Evolutionary conservation across 1,140 invertebrate species (phyloP), one percentile per base, ranked within the genome.

Genomic region (Ooceraea biroi): DNA sequence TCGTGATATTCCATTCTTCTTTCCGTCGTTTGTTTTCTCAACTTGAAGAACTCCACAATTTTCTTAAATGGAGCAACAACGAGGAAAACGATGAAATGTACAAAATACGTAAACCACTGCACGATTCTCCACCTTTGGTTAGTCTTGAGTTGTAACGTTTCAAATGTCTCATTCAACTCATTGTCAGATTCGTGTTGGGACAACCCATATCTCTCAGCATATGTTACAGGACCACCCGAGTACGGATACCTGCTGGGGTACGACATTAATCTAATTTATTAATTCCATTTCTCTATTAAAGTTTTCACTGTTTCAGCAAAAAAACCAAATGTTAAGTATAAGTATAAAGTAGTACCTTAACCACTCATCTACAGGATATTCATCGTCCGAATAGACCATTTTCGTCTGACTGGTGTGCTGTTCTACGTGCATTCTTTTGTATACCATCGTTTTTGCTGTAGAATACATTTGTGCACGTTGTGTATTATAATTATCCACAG

Each of bases 131-230:
- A 86, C 65, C 63, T 87, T 80, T 85, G 57, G 17, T 55, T 78
- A 61, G 58, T 66, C 19, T 66, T 86, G 14, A 66, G 25, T 19
- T 48, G 82, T 60, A 84, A 84, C 36, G 77, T 17, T 46, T 68
- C 48, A 12, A 90, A 44, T 7, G 84, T 83, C 11, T 93, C 90
- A 27, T 93, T 90, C 12, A 92, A 69, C 69, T 94, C 92, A 14
- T 84, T 82, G 60, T 93, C 91, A 11, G 93, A 94, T 78, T 94
- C 91, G n/a, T 87, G 30, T 58, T 86, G 55, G 19, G 68, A 74
- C n/a, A 65, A 44, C 30, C 77, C 58, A 76, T 69, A 83, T 71
- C 78, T 88, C 14, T 68, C 55, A 12, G 19, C 41, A 36, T 5
- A 61, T 74, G 60, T 83, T 25, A 72, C 60, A 52, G 68, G 22